phyloP scores from a whole-genome alignment of 2,888 invertebrate species.

The Orthosia incerta region DNA sequence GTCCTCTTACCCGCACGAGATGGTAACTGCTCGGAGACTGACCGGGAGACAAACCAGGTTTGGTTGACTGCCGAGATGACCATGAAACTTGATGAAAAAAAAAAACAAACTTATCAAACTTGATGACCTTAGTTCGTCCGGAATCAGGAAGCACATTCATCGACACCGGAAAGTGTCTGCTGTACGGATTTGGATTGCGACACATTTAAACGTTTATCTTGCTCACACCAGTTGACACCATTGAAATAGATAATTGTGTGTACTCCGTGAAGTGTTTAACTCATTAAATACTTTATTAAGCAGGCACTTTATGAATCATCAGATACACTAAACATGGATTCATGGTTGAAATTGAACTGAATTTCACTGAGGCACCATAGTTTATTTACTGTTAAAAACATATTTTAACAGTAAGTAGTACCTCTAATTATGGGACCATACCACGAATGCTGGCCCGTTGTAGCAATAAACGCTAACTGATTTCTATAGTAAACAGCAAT shows the following conservation, averaged over 20 bases:
- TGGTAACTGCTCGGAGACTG: not conserved
- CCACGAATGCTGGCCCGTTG: not conserved
- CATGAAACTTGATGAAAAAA: too few species aligned
- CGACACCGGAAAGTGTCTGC: not conserved
- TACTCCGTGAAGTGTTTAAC: not conserved
- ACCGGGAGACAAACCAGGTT: too few species aligned
- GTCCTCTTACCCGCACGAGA: not conserved
- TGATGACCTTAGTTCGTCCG: not conserved
- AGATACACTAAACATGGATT: not conserved
- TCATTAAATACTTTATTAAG: not conserved
- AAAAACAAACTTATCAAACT: not conserved
- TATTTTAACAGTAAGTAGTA: constrained; percentile 1
- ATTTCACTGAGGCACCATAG: constrained; percentile 23
- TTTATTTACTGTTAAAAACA: too few species aligned
- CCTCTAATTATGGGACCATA: not conserved
- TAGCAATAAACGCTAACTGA: not conserved
- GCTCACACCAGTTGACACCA: not conserved
- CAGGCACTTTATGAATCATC: not conserved
- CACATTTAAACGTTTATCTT: not conserved
- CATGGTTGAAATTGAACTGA: constrained; percentile 15
- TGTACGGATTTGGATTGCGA: not conserved
- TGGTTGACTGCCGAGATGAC: not conserved
- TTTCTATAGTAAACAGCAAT: not conserved
- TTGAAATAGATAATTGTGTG: not conserved
- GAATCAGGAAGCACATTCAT: not conserved